A percentile compares a stretch with the other conserved stretches of the same genome.
Evolutionary conservation across 2,797 vertebrate species (phyloP).

Genomic region (Melanotaenia nigrans): DNA sequence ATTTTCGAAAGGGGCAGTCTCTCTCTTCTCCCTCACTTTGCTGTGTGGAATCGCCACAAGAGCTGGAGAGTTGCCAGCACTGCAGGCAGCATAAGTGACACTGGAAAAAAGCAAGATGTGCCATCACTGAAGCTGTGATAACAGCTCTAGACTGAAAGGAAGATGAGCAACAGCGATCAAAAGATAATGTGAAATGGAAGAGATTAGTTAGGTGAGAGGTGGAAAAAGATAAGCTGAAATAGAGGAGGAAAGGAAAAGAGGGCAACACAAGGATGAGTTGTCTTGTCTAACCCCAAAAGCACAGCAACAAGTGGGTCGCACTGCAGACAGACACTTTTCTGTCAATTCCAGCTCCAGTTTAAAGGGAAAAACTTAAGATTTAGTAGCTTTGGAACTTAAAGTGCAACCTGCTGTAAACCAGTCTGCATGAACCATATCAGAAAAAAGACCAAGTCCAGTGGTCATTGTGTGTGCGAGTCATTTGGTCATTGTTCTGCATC

Average conservation of each 20-base stretch:
- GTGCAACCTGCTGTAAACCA: constrained; percentile 55
- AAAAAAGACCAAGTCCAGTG: constrained; percentile 33
- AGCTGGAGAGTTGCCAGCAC: constrained; percentile 70
- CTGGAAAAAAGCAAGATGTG: constrained; percentile 35
- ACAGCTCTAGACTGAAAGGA: constrained; percentile 5
- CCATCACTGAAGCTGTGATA: constrained; percentile 43
- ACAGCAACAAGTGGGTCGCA: constrained; percentile 67
- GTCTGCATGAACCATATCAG: constrained; percentile 40
- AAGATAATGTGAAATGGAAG: constrained; percentile 18
- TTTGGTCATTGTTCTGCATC: constrained; percentile 77
- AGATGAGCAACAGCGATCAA: constrained; percentile 9
- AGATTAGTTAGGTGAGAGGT: constrained; percentile 30
- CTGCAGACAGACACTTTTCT: constrained; percentile 23
- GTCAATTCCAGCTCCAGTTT: not conserved
- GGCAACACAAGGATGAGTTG: constrained; percentile 47
- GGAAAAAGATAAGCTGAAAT: constrained; percentile 14
- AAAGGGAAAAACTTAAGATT: constrained; percentile 2
- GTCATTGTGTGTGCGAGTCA: constrained; percentile 56
- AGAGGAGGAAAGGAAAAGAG: constrained; percentile 42
- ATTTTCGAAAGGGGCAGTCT: constrained; percentile 46
- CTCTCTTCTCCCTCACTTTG: constrained; percentile 48
- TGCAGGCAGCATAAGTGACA: constrained; percentile 66
- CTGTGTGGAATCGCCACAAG: constrained; percentile 40
- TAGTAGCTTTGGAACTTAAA: constrained; percentile 20
- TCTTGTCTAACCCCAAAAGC: constrained; percentile 42